Conservation (phyloP, 2,113 vertebrate genomes). For the Bufo gargarizans region DNA sequence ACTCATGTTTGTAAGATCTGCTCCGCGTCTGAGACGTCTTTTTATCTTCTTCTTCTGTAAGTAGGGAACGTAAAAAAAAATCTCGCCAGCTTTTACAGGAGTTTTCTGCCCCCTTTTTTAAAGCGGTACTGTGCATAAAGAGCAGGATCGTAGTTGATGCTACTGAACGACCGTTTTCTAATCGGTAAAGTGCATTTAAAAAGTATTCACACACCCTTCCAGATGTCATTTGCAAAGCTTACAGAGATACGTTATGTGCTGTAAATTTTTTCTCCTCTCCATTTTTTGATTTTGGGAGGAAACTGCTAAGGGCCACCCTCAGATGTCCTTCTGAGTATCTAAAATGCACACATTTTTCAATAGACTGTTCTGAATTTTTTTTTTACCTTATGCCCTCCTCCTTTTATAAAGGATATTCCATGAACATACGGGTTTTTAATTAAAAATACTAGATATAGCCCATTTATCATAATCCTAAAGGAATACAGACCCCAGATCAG, state of each 20-base stretch:
- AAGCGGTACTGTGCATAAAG: neutral
- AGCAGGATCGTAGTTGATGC: neutral
- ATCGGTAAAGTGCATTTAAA: neutral
- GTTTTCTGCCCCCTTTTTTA: neutral
- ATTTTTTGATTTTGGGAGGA: too few relatives aligned
- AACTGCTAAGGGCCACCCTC: too few relatives aligned
- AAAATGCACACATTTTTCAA: too few relatives aligned
- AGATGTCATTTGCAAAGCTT: too few relatives aligned
- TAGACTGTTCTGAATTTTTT: too few relatives aligned
- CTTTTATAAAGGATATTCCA: too few relatives aligned
- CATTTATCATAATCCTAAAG: neutral
- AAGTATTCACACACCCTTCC: neutral
- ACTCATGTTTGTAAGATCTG: conserved; percentile 19
- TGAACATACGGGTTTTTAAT: too few relatives aligned
- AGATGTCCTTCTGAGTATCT: too few relatives aligned
- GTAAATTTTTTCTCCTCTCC: too few relatives aligned
- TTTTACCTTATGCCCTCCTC: too few relatives aligned
- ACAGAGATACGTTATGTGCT: too few relatives aligned
- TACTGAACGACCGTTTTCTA: neutral
- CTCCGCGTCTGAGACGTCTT: neutral
- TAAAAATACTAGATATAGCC: too few relatives aligned
- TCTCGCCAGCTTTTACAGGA: neutral
- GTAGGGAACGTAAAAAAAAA: neutral
- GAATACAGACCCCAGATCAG: neutral
- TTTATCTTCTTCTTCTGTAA: conserved; percentile 5